These are phyloP conservation scores for Ceramica pisi DNA, from an alignment of 2,888 invertebrate genomes.

Conservation along the genomic window DNA sequence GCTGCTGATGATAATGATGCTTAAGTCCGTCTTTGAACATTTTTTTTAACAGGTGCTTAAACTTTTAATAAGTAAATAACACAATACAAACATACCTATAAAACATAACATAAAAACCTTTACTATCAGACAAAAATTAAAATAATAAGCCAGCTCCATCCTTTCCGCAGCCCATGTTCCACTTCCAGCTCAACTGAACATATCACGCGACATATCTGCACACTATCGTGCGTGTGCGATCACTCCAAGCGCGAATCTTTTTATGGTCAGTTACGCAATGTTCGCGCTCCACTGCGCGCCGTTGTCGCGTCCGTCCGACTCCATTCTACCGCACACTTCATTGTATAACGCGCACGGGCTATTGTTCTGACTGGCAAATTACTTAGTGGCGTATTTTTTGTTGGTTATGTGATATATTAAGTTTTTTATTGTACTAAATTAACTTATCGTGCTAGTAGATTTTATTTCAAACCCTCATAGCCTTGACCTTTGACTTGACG, in stretches of 20 bases:
- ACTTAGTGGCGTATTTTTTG: not conserved
- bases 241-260: constrained; percentile 63
- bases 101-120: not conserved
- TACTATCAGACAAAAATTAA: not conserved
- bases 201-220: constrained; percentile 53
- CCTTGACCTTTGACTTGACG: not conserved
- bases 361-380: constrained; percentile 18
- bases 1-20: no score
- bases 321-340: constrained; percentile 43
- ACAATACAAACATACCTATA: no score
- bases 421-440: constrained; percentile 8
- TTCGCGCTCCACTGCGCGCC: constrained; percentile 50
- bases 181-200: constrained; percentile 21
- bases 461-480: not conserved
- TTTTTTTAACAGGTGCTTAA: no score
- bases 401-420: not conserved
- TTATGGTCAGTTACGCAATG: constrained; percentile 67
- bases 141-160: constrained; percentile 8
- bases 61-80: no score
- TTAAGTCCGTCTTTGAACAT: no score
- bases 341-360: constrained; percentile 46
- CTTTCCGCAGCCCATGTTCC: constrained; percentile 4
- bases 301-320: constrained; percentile 44
- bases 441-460: not conserved
- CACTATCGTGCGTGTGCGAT: constrained; percentile 57